phyloP scores from a whole-genome alignment of 2,113 vertebrate species.

The Vulpes lagopus region DNA sequence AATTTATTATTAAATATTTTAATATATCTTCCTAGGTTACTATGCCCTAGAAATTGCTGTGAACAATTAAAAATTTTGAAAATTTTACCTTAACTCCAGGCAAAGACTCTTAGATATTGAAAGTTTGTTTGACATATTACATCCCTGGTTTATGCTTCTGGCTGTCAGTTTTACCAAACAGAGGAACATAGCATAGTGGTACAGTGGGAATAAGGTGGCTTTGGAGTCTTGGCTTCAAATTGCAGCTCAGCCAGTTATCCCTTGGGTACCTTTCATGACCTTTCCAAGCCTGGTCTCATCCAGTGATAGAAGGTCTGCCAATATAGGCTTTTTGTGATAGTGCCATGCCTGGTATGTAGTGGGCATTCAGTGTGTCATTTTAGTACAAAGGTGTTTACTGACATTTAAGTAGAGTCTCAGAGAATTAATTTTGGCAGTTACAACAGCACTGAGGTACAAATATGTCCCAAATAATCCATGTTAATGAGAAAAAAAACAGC shows the following conservation, averaged over 20 bases:
- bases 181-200: not conserved
- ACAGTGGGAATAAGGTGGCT: not conserved
- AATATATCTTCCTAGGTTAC: conserved; percentile 50
- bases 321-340: not conserved
- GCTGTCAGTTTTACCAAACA: not conserved
- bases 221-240: conserved; percentile 23
- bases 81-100: conserved; percentile 18
- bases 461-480: not conserved
- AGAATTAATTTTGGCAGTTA: conserved; percentile 40
- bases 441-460: not conserved
- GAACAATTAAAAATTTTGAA: conserved; percentile 57
- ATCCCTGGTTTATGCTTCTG: not conserved
- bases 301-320: not conserved
- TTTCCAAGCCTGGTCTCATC: not conserved
- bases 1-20: conserved; percentile 58
- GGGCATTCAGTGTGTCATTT: not conserved
- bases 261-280: not conserved
- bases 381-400: not conserved
- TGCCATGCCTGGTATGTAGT: not conserved
- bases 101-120: not conserved
- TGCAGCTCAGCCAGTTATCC: not conserved
- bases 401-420: conserved; percentile 17
- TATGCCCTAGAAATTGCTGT: conserved; percentile 40
- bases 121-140: not conserved
- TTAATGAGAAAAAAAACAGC: conserved; percentile 7